Base-by-base conservation (phyloP, 2,888 invertebrate species). In the Pachycephus smyrnensis region DNA sequence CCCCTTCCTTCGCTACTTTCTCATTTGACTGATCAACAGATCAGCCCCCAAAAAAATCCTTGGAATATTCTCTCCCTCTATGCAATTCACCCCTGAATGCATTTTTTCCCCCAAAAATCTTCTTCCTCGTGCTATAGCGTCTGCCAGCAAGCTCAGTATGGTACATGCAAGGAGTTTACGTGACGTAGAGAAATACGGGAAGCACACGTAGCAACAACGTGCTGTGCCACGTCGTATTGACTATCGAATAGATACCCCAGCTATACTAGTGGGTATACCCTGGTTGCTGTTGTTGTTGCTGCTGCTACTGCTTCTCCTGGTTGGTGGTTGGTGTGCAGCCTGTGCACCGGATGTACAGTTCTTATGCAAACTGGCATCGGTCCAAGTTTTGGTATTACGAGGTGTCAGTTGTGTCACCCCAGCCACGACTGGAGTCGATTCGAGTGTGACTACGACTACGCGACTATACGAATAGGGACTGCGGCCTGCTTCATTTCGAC, bases 331-430 rank as follows among this genome's bases (percentile, higher is more conserved):
- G 82, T 84, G 82, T 83, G 80, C 81, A 82, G 83, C 82, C 83
- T 83, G 85, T 86, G 84, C 85, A 81, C 84, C 83, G 87, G 86
- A 88, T 89, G 87, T 86, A 86, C 85, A 87, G 84, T 90, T 90
- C 90, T 90, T 90, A 89, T 89, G 89, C 88, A 90, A 89, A 89
- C 89, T 90, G 90, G 89, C 89, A 82, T 76, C 79, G 83, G 82
- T 87, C 89, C 90, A 89, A 90, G 86, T 86, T 84, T 83, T 80
- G 84, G 87, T 88, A 89, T 89, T 87, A 87, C 88, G 88, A 89
- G 86, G 88, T 90, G 90, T 89, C 89, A 89, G 85, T 88, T 88
- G 86, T 87, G 88, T 88, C 87, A 87, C 84, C 84, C 81, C 71
- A 12, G 32, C 68, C 37, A 68, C 73, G 75, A 73, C 82, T 80